Evolutionary conservation across 1,140 invertebrate species (phyloP), one percentile per base, ranked within the genome.

Genomic region (Trachymyrmex septentrionalis): DNA sequence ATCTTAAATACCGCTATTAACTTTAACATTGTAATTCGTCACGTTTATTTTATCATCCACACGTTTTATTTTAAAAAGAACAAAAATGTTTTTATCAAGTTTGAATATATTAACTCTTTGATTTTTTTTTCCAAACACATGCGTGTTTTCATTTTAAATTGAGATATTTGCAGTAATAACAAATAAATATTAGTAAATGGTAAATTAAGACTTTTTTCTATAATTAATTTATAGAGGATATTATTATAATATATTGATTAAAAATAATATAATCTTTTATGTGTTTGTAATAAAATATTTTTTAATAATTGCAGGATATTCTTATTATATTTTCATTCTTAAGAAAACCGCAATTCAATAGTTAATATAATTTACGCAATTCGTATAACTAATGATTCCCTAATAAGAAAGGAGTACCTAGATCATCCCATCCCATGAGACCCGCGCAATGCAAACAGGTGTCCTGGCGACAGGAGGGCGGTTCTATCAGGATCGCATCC

Each of bases 401-500:
- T 69, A 69, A 50, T 69, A 69, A 30, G 5, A 72, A 78, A 71
- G 53, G 57, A 77, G 44, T 57, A 6, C 1, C 9, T n/a, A 71
- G 27, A 55, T n/a, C 19, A 73, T 30, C 82, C 61, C 9, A 12
- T 78, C 61, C 63, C 30, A 50, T 64, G 30, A 55, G 7, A 75
- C 48, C 16, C 30, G 30, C n/a, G 7, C 14, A 4, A 57, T 7
- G 44, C 38, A 10, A 63, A 59, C 27, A 61, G 67, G 50, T 63
- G 71, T 73, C 89, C 87, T 91, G 73, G 30, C 87, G 34, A 75
- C n/a, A 64, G 87, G 90, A 91, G 90, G 92, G 91, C 80, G 53
- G 53, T 14, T 12, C 24, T 61, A 76, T 38, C 87, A 86, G 91
- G 92, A 75, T 88, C n/a, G 27, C 88, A 92, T 90, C 87, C 86